phyloP scores from a whole-genome alignment of 2,888 invertebrate species.

The Auanema freiburgensis region DNA sequence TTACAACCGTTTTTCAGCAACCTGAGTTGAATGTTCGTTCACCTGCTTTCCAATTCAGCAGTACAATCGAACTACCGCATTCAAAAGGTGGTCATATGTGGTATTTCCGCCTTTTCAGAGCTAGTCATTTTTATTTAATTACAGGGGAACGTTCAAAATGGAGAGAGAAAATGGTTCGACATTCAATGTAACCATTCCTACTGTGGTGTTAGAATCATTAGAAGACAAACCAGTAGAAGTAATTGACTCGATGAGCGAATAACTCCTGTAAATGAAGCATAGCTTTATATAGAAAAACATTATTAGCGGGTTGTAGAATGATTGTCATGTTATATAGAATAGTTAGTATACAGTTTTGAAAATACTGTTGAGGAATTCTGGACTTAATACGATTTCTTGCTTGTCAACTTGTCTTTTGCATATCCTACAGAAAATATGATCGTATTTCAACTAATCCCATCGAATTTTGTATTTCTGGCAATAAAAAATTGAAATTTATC shows the following conservation, averaged over 20 bases:
- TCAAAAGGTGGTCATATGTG: conserved; percentile 88
- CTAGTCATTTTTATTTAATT: not conserved
- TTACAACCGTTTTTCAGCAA: conserved; percentile 39
- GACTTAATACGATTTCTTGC: no score
- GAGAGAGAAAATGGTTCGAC: conserved; percentile 94
- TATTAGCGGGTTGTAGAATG: no score
- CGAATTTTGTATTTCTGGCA: no score
- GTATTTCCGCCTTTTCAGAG: conserved; percentile 69
- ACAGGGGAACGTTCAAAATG: conserved; percentile 92
- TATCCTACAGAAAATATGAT: no score
- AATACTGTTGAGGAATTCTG: no score
- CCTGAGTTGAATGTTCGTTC: conserved; percentile 43
- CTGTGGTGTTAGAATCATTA: conserved; percentile 82
- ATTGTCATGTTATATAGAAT: no score
- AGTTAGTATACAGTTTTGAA: no score
- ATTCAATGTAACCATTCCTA: conserved; percentile 95
- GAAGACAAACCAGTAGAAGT: conserved; percentile 26
- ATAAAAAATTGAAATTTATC: no score
- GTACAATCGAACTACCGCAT: conserved; percentile 51
- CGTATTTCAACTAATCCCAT: no score
- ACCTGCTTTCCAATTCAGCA: conserved; percentile 55
- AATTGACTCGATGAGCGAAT: conserved; percentile 8
- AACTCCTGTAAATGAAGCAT: no score
- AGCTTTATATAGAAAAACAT: no score
- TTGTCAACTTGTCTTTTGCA: no score